Evolutionary conservation across 2,888 invertebrate genomes (phyloP).

Genomic region (Agapostemon virescens): DNA sequence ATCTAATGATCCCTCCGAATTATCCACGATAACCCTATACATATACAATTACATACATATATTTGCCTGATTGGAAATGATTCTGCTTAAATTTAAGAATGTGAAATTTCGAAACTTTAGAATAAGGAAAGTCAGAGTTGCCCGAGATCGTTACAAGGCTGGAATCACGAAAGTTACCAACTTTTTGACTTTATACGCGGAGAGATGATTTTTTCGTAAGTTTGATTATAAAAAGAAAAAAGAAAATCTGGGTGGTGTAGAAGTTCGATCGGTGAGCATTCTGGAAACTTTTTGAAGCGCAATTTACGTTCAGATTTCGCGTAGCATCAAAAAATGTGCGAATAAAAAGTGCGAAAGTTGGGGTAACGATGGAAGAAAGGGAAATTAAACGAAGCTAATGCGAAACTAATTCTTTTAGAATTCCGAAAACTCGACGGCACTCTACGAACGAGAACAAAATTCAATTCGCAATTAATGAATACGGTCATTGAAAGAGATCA

Average conservation of each 20-base stretch:
- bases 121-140: background rate
- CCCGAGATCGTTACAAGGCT: background rate
- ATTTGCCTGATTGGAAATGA: background rate
- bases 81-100: background rate
- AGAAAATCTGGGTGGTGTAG: background rate
- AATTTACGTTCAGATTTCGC: conserved; percentile 1
- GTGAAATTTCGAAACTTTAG: background rate
- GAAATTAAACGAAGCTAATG: background rate
- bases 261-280: conserved; percentile 8
- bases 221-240: background rate
- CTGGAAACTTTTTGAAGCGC: background rate
- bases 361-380: background rate
- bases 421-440: conserved; percentile 37
- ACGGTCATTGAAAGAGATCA: conserved; percentile 52
- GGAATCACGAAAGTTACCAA: background rate
- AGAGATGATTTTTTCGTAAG: background rate
- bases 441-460: conserved; percentile 30
- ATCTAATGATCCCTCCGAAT: too few relatives aligned
- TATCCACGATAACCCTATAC: background rate
- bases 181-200: background rate
- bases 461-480: conserved; percentile 44
- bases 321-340: background rate
- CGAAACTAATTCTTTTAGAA: conserved; percentile 18
- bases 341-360: background rate
- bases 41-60: background rate